These are phyloP conservation scores for Apodemia hepburni DNA, from an alignment of 2,888 invertebrate genomes.

Conservation along the genomic window DNA sequence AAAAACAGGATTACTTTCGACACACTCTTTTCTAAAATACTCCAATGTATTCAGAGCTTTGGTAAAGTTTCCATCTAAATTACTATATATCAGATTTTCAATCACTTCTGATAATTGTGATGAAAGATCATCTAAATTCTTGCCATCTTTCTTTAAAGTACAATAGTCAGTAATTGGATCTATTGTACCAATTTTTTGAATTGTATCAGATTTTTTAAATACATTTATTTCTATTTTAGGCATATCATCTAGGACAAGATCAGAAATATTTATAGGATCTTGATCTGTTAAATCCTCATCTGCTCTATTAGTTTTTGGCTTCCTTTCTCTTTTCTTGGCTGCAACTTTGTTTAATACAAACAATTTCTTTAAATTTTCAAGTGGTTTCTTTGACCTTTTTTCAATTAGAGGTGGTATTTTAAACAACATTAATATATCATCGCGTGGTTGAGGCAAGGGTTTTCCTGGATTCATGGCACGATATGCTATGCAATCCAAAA, in stretches of 20 bases:
- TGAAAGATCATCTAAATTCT: slow-evolving; percentile 45
- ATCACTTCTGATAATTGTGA: slow-evolving; percentile 58
- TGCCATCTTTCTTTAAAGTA: slow-evolving; percentile 58
- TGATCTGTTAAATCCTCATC: slow-evolving; percentile 32
- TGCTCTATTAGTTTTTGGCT: slow-evolving; percentile 30
- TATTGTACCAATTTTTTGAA: slow-evolving; percentile 76
- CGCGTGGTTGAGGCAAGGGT: slow-evolving; percentile 73
- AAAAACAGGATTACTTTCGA: slow-evolving; percentile 47
- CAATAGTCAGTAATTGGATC: slow-evolving; percentile 82
- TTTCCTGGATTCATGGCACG: slow-evolving; percentile 81
- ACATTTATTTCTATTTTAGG: slow-evolving; percentile 46
- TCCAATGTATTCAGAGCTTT: slow-evolving; percentile 58
- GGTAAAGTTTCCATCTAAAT: slow-evolving; percentile 56
- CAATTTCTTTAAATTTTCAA: slow-evolving; percentile 66
- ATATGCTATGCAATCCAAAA: slow-evolving; percentile 78
- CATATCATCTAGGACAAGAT: slow-evolving; percentile 36
- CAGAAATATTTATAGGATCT: slow-evolving; percentile 27
- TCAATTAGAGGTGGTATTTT: slow-evolving; percentile 72
- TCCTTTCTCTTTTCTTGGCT: slow-evolving; percentile 46
- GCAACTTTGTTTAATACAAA: slow-evolving; percentile 71
- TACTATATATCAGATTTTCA: slow-evolving; percentile 56
- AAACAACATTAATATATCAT: slow-evolving; percentile 69
- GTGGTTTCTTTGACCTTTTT: slow-evolving; percentile 60
- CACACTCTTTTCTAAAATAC: slow-evolving; percentile 57
- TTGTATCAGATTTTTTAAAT: slow-evolving; percentile 36